These are phyloP conservation scores for Falco punctatus DNA, from an alignment of 2,113 vertebrate genomes.

Conservation along the genomic window DNA sequence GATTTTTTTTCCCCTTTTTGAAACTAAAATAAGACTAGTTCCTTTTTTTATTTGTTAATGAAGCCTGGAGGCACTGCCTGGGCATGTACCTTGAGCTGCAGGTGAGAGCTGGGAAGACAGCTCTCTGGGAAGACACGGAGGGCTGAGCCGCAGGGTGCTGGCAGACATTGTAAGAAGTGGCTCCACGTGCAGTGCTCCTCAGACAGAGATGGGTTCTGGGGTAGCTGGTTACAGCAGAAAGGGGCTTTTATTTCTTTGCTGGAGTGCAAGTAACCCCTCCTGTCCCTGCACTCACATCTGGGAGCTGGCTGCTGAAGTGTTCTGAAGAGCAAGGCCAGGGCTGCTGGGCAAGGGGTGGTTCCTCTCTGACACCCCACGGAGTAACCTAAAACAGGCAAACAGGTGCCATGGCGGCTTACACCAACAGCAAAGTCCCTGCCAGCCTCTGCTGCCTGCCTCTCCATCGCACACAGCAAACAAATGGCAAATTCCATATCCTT, in stretches of 20 bases:
- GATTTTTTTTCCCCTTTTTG: fast-evolving
- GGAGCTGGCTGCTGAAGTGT: background rate
- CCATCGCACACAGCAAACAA: background rate
- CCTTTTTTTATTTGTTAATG: background rate
- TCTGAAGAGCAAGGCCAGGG: background rate
- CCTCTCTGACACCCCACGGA: background rate
- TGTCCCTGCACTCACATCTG: background rate
- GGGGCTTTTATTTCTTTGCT: background rate
- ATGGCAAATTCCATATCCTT: fast-evolving
- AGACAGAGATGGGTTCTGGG: background rate
- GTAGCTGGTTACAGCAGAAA: background rate
- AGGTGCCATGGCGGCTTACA: background rate
- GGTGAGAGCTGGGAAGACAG: background rate
- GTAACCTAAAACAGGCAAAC: background rate
- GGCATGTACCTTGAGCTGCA: background rate
- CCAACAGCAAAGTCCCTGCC: background rate
- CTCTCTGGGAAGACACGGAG: background rate
- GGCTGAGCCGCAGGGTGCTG: background rate
- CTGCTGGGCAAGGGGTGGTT: background rate
- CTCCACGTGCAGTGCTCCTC: background rate
- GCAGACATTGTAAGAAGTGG: background rate
- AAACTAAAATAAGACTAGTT: background rate
- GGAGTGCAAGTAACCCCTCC: background rate
- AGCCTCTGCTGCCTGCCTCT: background rate
- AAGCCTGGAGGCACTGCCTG: background rate